These are phyloP conservation scores for Troides helena DNA, from an alignment of 2,888 invertebrate genomes.

Conservation along the genomic window DNA sequence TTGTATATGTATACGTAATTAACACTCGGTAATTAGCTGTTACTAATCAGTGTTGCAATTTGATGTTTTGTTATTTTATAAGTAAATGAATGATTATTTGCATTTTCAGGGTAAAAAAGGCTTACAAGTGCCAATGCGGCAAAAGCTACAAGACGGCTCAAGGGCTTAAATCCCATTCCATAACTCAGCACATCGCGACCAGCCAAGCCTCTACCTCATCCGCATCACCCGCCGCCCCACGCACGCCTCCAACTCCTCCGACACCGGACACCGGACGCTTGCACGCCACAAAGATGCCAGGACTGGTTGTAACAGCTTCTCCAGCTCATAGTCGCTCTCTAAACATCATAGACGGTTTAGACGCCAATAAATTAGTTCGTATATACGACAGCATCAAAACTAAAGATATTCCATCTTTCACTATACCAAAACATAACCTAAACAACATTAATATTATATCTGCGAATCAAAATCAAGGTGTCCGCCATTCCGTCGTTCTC, in stretches of 20 bases:
- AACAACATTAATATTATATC: conserved; percentile 54
- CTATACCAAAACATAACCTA: conserved; percentile 66
- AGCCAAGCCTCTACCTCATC: conserved; percentile 38
- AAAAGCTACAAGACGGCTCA: conserved; percentile 91
- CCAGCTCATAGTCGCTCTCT: conserved; percentile 51
- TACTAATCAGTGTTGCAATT: background rate
- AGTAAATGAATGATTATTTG: background rate
- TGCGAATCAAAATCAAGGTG: conserved; percentile 39
- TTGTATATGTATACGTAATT: background rate
- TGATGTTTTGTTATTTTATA: background rate
- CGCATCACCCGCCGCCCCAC: conserved; percentile 28
- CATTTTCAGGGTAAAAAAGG: conserved; percentile 86
- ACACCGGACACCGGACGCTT: conserved; percentile 31
- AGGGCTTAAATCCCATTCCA: conserved; percentile 87
- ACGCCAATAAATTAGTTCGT: conserved; percentile 65
- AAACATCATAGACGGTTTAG: conserved; percentile 50
- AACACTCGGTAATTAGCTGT: background rate
- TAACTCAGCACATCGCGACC: conserved; percentile 53
- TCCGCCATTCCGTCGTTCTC: conserved; percentile 62
- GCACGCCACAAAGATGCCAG: conserved; percentile 50
- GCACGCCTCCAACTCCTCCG: conserved; percentile 31
- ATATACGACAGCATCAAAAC: conserved; percentile 68
- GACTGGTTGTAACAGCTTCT: conserved; percentile 68
- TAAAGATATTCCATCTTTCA: conserved; percentile 63
- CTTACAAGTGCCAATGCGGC: conserved; percentile 90